Percentiles rank a stretch among this genome's conserved stretches.
Conservation (phyloP, 2,888 invertebrate species). For the Eupithecia inturbata region DNA sequence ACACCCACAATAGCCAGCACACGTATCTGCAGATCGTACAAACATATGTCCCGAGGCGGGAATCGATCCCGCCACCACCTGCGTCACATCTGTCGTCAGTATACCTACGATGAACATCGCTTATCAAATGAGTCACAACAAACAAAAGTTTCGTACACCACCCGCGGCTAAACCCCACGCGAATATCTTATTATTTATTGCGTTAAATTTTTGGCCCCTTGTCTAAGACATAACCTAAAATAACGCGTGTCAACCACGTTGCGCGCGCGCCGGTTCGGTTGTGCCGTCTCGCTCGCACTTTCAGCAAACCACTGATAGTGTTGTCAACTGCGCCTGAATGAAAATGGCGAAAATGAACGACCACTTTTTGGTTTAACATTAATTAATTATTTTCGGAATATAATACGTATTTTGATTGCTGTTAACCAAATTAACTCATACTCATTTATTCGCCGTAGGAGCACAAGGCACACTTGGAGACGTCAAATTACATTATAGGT, state of each 20-base stretch:
- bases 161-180: conserved; percentile 11
- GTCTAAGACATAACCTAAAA: conserved; percentile 67
- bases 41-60: not conserved
- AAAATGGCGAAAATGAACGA: not conserved
- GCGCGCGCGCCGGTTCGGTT: conserved; percentile 62
- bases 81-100: not conserved
- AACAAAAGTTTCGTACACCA: not conserved
- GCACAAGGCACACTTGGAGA: too few species aligned
- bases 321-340: not conserved
- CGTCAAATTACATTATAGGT: too few species aligned
- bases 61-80: not conserved
- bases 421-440: too few species aligned
- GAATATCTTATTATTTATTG: not conserved
- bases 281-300: conserved; percentile 21
- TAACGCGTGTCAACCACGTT: conserved; percentile 68
- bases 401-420: too few species aligned
- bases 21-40: not conserved
- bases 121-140: not conserved
- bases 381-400: not conserved
- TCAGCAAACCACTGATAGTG: not conserved
- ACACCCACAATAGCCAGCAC: too few species aligned
- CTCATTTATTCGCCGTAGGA: too few species aligned
- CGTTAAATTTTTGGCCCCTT: not conserved
- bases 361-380: not conserved
- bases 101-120: not conserved